Evolutionary conservation across 2,888 invertebrate genomes (phyloP), one percentile per base, ranked within the genome.

Genomic region (Ctenicera cuprea): DNA sequence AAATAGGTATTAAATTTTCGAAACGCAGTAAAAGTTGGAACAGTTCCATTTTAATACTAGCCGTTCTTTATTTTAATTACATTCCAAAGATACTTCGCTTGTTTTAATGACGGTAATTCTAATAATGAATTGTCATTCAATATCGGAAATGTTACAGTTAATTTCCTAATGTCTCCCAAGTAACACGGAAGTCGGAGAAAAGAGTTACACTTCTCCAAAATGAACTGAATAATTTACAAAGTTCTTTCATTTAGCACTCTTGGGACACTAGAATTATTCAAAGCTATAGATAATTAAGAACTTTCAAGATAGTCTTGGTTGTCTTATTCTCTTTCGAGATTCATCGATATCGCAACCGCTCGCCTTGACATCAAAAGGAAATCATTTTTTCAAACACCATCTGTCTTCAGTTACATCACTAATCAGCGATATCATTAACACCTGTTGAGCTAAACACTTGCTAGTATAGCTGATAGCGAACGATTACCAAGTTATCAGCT

Each of bases 351-450:
- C 20, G 9, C 11, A 14, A 45, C 30, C 12, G 22, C 12, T 22
- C 18, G 22, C 50, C 12, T 22, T 50, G 22, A 12, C 50, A 22
- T 54, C 14, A 30, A 30, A 54, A 22, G 1, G 22, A n/a, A 7
- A 54, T 54, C 14, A 54, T 54, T 54, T 54, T 54, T 54, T 14
- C 26, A 2, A 33, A 12, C 30, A 54, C 26, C 22, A 26, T 52
- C 54, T 30, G 30, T 20, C 14, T 54, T 33, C 8, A 30, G 14
- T 33, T 30, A 54, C 22, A 54, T 14, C 14, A 26, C 30, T 54
- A 54, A 54, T 54, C 26, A 33, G 14, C n/a, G 12, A n/a, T 54
- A 54, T 54, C 54, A 54, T 54, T 54, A 54, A 16, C 54, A 54
- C 54, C 54, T 54, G 54, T 54, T 54, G 54, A 50, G 11, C 50